Evolutionary conservation across 64 coral and sea anemone species (phyloP), one percentile per base, ranked within the genome.

Genomic region (Astreopora myriophthalma): DNA sequence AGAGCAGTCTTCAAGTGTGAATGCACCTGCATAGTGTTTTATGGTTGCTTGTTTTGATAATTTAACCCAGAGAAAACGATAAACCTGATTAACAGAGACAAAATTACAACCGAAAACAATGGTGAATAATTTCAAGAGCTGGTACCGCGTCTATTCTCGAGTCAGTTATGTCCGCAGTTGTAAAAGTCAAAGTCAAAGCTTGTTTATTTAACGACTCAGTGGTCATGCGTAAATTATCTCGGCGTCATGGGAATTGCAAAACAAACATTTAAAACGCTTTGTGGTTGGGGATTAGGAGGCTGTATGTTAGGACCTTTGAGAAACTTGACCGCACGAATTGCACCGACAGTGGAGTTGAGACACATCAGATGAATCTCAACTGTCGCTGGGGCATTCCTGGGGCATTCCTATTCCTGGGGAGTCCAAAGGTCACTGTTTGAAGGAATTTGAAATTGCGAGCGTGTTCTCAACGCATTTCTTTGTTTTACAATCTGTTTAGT

Each of bases 261-360:
- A 70, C 67, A 70, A 70, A 70, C 67, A 70, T 70, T 70, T 70
- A 33, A 70, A 70, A 70, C 27, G 27, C 27, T 32, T 70, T 70
- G 25, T 70, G 0, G 4, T 26, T 33, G 30, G 29, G 67, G 29
- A 70, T 34, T 33, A 70, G 26, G n/a, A n/a, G n/a, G n/a, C n/a
- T n/a, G n/a, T 16, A 2, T 2, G 5, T 58, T 11, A 2, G 11
- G 27, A 33, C 14, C 0, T 20, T 0, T 38, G 11, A 5, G 31
- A 0, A 73, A 22, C 0, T 0, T 71, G 26, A 33, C 67, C 29
- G n/a, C n/a, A n/a, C n/a, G n/a, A n/a, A n/a, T n/a, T 31, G 12
- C 11, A 11, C 3, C 51, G 17, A 55, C 17, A 55, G 17, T 3
- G 13, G 17, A 16, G 8, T 8, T 55, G 51, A 14, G 13, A 16